Base-by-base conservation (phyloP, 2,797 vertebrate species). In the Echeneis naucrates region DNA sequence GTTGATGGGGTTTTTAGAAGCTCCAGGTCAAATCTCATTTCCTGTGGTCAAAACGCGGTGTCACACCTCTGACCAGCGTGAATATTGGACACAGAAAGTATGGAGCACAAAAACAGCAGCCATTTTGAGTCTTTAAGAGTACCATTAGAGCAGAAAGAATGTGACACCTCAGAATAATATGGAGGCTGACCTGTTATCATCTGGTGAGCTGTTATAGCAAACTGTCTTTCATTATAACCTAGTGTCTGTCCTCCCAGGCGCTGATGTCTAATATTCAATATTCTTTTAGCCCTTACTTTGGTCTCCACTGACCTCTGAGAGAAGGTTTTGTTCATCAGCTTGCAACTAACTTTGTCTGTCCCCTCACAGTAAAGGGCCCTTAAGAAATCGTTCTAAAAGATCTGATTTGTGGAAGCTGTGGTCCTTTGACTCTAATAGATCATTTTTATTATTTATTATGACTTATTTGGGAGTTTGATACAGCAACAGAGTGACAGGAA, bases 21-120 rank as follows among this genome's bases (percentile, higher is more conserved):
- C 66, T 68, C 21, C 62, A 51, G 78, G 68, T 83, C 61, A 30
- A 56, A 68, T 68, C 68, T 89, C 69, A 79, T 81, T 85, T 88
- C 78, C 76, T 68, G 32, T 38, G 62, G 81, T 77, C 47, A 35
- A 45, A 68, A 63, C 35, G 26, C 65, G 13, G 54, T 38, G 24
- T 17, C 47, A 66, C 58, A 68, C 35, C 19, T 59, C 30, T 63
- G 30, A 72, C 60, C 35, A 2, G 21, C 50, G 40, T 62, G 56
- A 62, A 27, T 68, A 27, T 61, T 48, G 6, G 37, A 78, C 40
- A 64, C 30, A 51, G 30, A 42, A 72, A 66, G 27, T 42, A 33
- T n/a, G 27, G 30, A 26, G 19, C 17, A 16, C 19, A 45, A 45
- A 35, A 21, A 55, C 21, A 12, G 23, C 12, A 14, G 2, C 1